Percentiles rank a stretch among this genome's conserved stretches.
These are phyloP conservation scores for Gopherus flavomarginatus DNA, from an alignment of 2,113 vertebrate genomes.

Conservation along the genomic window DNA sequence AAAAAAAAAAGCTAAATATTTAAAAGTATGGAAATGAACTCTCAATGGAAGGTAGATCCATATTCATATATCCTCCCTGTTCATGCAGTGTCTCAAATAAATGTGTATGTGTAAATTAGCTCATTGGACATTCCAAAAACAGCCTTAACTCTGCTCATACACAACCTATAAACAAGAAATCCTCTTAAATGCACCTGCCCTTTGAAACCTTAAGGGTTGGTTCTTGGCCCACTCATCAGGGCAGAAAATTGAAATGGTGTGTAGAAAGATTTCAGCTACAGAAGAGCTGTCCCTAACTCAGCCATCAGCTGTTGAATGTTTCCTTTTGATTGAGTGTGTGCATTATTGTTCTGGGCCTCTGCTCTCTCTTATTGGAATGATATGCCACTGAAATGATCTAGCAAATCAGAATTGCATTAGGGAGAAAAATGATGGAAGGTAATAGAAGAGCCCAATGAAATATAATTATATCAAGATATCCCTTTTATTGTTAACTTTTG, in stretches of 20 bases:
- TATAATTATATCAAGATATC: slow-evolving; percentile 12
- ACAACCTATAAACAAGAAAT: background rate
- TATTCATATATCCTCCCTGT: background rate
- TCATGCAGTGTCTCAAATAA: slow-evolving; percentile 3
- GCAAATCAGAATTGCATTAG: slow-evolving; percentile 24
- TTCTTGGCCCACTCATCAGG: background rate
- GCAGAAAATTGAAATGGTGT: slow-evolving; percentile 13
- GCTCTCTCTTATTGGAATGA: slow-evolving; percentile 17
- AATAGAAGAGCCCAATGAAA: slow-evolving; percentile 39
- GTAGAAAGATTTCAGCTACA: slow-evolving; percentile 28
- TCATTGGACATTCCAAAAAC: background rate
- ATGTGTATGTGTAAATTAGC: background rate
- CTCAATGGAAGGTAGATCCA: background rate
- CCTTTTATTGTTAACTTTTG: slow-evolving; percentile 30
- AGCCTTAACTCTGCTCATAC: background rate
- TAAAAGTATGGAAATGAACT: background rate
- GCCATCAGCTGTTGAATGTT: background rate
- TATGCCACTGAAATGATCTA: background rate
- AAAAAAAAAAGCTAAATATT: slow-evolving; percentile 3
- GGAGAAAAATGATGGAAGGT: slow-evolving; percentile 16
- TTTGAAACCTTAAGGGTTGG: slow-evolving; percentile 22
- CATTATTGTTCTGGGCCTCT: background rate
- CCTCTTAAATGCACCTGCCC: background rate
- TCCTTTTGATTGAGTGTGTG: slow-evolving; percentile 28
- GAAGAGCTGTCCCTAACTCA: background rate